Evolutionary conservation across 2,797 vertebrate genomes (phyloP).

Genomic region (Leptodactylus fallax): DNA sequence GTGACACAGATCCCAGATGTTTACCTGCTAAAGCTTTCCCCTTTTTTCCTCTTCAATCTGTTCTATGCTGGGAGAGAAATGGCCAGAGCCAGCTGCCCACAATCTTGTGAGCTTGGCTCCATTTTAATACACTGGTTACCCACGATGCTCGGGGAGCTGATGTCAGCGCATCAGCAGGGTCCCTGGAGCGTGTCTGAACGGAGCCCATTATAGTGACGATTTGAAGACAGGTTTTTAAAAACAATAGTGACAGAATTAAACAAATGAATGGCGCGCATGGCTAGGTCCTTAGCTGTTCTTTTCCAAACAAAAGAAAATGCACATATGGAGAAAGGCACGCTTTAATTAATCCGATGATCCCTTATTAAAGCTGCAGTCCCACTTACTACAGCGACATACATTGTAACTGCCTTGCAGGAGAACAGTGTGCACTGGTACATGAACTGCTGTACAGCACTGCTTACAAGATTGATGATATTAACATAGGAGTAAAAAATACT

Average conservation of each 20-base stretch:
- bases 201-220: slow-evolving; percentile 61
- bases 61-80: slow-evolving; percentile 38
- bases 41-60: slow-evolving; percentile 51
- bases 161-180: slow-evolving; percentile 63
- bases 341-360: slow-evolving; percentile 63
- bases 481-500: too few species aligned
- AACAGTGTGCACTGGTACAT: neutral
- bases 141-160: slow-evolving; percentile 60
- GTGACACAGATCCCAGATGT: slow-evolving; percentile 48
- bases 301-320: slow-evolving; percentile 61
- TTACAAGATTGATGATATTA: too few species aligned
- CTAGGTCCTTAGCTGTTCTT: slow-evolving; percentile 60
- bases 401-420: slow-evolving; percentile 35
- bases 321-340: slow-evolving; percentile 62
- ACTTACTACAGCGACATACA: slow-evolving; percentile 41
- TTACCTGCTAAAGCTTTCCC: slow-evolving; percentile 60
- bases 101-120: slow-evolving; percentile 52
- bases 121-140: slow-evolving; percentile 57
- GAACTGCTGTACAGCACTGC: neutral
- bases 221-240: slow-evolving; percentile 64
- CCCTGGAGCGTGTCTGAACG: slow-evolving; percentile 61
- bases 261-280: slow-evolving; percentile 63
- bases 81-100: slow-evolving; percentile 60
- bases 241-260: slow-evolving; percentile 64
- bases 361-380: slow-evolving; percentile 55